Percentiles rank a stretch among this genome's conserved stretches.
Conservation (phyloP, 1,140 invertebrate species). For the Drosophila grimshawi region DNA sequence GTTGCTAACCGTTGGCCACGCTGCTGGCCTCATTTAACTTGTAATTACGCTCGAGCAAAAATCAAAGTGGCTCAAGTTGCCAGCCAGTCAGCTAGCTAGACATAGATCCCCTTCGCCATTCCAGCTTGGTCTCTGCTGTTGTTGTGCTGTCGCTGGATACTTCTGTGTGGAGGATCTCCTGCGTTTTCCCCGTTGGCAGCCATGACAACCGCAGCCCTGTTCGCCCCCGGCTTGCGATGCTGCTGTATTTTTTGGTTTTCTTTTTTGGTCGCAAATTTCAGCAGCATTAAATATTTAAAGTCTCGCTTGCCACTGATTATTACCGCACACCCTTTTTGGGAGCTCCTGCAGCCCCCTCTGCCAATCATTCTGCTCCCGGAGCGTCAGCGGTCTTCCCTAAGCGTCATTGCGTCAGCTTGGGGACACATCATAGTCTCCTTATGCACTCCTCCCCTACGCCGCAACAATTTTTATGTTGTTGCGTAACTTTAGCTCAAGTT, state of each 20-base stretch:
- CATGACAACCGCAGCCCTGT: conserved; percentile 38
- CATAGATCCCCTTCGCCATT: conserved; percentile 3
- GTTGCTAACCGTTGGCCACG: conserved; percentile 52
- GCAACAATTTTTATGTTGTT: background rate
- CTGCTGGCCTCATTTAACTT: conserved; percentile 81
- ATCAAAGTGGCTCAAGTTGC: conserved; percentile 83
- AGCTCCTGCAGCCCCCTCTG: background rate
- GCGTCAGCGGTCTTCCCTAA: conserved; percentile 39
- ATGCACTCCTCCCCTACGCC: background rate
- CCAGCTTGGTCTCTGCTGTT: conserved; percentile 33
- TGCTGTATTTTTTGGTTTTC: conserved; percentile 45
- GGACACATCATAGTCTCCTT: conserved; percentile 32
- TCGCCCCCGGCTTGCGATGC: background rate
- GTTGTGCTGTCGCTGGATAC: conserved; percentile 8
- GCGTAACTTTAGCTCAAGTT: conserved; percentile 52
- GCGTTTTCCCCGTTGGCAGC: conserved; percentile 23
- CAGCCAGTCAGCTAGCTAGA: conserved; percentile 37
- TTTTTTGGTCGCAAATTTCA: conserved; percentile 71
- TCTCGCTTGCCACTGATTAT: conserved; percentile 79
- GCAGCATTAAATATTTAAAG: conserved; percentile 79
- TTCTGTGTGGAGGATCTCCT: conserved; percentile 1
- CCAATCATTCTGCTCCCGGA: conserved; percentile 2
- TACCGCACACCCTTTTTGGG: conserved; percentile 42
- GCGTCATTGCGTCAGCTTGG: conserved; percentile 42
- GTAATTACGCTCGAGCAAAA: conserved; percentile 83